Evolutionary conservation across 2,113 vertebrate species (phyloP), one percentile per base, ranked within the genome.

Genomic region (Cygnus buccinator): DNA sequence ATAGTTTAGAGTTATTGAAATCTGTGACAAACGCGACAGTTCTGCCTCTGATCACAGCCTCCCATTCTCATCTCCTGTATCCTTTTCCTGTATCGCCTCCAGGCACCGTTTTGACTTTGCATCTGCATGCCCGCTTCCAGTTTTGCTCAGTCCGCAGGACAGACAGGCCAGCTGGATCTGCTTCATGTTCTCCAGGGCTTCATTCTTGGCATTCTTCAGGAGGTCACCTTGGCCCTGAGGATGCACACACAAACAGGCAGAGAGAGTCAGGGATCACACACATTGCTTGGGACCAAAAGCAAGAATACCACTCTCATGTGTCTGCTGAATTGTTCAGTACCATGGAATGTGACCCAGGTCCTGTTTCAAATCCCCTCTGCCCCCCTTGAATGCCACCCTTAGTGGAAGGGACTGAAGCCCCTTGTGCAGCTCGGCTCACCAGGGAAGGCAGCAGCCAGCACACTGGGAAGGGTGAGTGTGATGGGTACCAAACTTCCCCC

Each of bases 81-180:
- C 98, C 91, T 98, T 98, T 96, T 98, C 98, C 87, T 97, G 97
- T 48, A 98, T 98, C 3, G 98, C 98, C 91, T 98, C 98, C 70
- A 98, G 97, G 95, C 98, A 83, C 46, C 98, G 97, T 59, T 98
- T 98, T 59, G 97, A 89, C 93, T 98, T 98, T 92, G 97, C 52
- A 4, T 98, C 98, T 0, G 29, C 4, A 1, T 93, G 72, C 23
- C 96, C 89, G 5, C 96, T 94, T 39, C 97, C 94, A 11, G 95
- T 11, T 90, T 97, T 98, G 94, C 98, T 98, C 96, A 99, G 98
- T 83, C 99, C 99, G 0, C 98, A 99, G 0, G 99, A 99, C 93
- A 99, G 98, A 50, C 99, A 99, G 0, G 99, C 99, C 97, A 99
- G 97, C 61, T 99, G 99, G 95, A 99, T 98, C 98, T 99, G 99